These are phyloP conservation scores for Anthopleura sola DNA, from an alignment of 64 coral and sea anemone species.

Conservation along the genomic window DNA sequence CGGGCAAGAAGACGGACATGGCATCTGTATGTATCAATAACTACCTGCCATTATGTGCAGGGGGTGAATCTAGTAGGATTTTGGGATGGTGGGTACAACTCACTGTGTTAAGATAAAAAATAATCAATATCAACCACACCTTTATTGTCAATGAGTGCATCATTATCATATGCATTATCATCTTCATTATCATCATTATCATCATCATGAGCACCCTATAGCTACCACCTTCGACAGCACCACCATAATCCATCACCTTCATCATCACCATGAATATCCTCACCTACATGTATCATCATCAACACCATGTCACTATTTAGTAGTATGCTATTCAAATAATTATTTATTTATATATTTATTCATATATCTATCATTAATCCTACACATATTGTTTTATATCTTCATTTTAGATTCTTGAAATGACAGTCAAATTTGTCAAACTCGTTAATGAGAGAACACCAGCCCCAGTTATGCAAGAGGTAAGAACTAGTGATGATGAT, in stretches of 20 bases:
- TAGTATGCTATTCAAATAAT: no score
- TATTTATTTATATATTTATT: no score
- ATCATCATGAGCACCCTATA: not conserved
- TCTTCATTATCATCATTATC: not conserved
- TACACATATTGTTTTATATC: not conserved
- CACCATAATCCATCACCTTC: not conserved
- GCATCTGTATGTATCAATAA: slow-evolving; percentile 73
- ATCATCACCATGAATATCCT: no score
- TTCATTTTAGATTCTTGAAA: slow-evolving; percentile 71
- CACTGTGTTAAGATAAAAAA: not conserved
- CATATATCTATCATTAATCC: not conserved
- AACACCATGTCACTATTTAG: no score
- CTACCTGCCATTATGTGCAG: not conserved
- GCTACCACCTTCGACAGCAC: not conserved
- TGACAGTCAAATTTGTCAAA: slow-evolving; percentile 83
- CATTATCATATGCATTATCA: not conserved
- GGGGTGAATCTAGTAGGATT: no score
- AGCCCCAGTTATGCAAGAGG: slow-evolving; percentile 70
- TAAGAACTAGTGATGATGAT: not conserved
- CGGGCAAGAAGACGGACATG: slow-evolving; percentile 88
- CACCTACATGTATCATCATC: no score
- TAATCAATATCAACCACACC: not conserved
- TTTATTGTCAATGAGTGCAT: not conserved
- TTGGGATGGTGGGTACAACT: no score
- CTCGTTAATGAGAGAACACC: slow-evolving; percentile 73